phyloP scores from a whole-genome alignment of 1,140 invertebrate species.

The Chrysopa pallens region DNA sequence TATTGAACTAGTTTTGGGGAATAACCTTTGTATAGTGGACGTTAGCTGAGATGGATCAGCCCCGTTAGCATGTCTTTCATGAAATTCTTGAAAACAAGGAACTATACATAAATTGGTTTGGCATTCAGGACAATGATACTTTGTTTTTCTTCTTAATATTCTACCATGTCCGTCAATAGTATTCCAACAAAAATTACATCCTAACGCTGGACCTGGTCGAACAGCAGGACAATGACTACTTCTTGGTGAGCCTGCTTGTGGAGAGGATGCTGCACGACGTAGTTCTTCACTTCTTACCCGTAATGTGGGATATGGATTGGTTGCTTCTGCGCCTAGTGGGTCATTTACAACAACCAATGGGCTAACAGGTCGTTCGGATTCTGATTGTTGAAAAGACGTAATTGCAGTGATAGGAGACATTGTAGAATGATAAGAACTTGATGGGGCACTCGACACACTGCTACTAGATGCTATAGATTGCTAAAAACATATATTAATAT shows the following conservation, averaged over 20 bases:
- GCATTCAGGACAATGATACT: constrained; percentile 75
- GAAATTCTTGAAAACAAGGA: constrained; percentile 68
- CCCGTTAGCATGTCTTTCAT: constrained; percentile 28
- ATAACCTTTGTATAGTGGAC: constrained; percentile 18
- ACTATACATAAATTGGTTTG: constrained; percentile 74
- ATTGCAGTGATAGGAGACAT: constrained; percentile 22
- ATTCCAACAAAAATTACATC: constrained; percentile 79
- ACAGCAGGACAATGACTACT: constrained; percentile 59
- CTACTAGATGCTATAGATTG: constrained; percentile 4
- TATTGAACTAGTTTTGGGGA: constrained; percentile 26
- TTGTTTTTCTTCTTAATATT: constrained; percentile 65
- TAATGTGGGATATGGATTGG: constrained; percentile 22
- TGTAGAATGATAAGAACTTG: constrained; percentile 16
- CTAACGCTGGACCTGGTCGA: constrained; percentile 57
- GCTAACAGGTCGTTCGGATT: constrained; percentile 15
- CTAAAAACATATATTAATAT: too few species aligned
- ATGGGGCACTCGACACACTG: constrained; percentile 24
- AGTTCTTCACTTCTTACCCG: constrained; percentile 30
- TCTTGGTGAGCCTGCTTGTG: constrained; percentile 23
- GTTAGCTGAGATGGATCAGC: constrained; percentile 17
- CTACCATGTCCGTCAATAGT: constrained; percentile 61
- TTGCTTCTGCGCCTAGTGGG: constrained; percentile 11
- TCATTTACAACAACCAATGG: constrained; percentile 20
- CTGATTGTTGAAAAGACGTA: constrained; percentile 6
- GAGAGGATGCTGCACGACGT: constrained; percentile 34